These are phyloP conservation scores for Scyliorhinus canicula DNA, from an alignment of 2,797 vertebrate genomes.

Conservation along the genomic window DNA sequence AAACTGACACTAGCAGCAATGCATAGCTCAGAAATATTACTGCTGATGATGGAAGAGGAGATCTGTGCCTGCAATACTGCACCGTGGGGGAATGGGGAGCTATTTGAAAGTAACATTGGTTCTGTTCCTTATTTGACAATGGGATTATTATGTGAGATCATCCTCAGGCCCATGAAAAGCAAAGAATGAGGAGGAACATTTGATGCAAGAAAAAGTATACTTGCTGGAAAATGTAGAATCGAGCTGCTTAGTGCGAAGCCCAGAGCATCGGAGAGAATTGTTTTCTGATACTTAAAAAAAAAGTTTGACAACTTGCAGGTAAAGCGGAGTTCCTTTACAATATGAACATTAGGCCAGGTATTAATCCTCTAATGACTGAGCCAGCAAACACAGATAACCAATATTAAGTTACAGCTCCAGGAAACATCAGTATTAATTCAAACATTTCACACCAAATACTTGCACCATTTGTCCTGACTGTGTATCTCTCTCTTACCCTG, in stretches of 20 bases:
- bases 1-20: not conserved
- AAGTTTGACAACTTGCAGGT: not conserved
- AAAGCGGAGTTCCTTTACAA: not conserved
- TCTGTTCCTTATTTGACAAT: not conserved
- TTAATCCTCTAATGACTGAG: not conserved
- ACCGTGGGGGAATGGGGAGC: too few relatives aligned
- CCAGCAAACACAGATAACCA: not conserved
- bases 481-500: not conserved
- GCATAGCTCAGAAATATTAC: not conserved
- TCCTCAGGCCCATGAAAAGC: not conserved
- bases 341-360: not conserved
- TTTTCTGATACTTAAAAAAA: not conserved
- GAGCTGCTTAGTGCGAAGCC: not conserved
- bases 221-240: not conserved
- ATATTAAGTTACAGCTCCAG: not conserved
- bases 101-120: not conserved
- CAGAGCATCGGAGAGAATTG: not conserved
- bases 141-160: too few relatives aligned
- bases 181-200: not conserved
- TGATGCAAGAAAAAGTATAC: not conserved
- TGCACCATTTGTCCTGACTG: not conserved
- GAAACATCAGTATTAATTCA: not conserved
- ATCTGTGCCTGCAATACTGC: not conserved
- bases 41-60: not conserved
- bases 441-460: conserved; percentile 9